A percentile compares a stretch with the other conserved stretches of the same genome.
Evolutionary conservation across 1,140 invertebrate species (phyloP).

Genomic region (Delia radicum): DNA sequence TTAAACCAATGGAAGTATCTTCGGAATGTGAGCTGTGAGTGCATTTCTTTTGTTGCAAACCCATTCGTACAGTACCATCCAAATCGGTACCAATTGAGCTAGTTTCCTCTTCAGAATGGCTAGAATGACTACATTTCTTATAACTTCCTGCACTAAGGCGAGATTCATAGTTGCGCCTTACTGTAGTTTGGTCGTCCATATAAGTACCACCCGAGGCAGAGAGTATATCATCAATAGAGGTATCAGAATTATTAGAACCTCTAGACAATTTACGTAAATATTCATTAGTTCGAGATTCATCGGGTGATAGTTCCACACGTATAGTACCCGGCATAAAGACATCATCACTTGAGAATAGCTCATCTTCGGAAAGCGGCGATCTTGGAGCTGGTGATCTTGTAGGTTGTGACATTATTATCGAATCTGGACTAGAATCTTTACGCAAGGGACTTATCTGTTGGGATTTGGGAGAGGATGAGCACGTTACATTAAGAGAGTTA

Average conservation of each 20-base stretch:
- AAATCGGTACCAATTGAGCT: conserved; percentile 70
- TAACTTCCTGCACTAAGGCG: conserved; percentile 58
- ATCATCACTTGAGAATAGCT: conserved; percentile 65
- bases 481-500: conserved; percentile 50
- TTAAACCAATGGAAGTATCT: conserved; percentile 79
- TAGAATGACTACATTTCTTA: conserved; percentile 64
- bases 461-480: conserved; percentile 44
- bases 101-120: conserved; percentile 69
- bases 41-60: conserved; percentile 72
- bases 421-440: conserved; percentile 45
- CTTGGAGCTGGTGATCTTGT: conserved; percentile 60
- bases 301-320: conserved; percentile 61
- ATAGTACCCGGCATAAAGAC: conserved; percentile 63
- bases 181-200: conserved; percentile 52
- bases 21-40: conserved; percentile 77
- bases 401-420: conserved; percentile 62
- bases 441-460: conserved; percentile 30
- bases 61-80: conserved; percentile 76
- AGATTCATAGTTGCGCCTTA: conserved; percentile 47
- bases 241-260: conserved; percentile 66
- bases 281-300: conserved; percentile 46
- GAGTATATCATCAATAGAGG: conserved; percentile 62
- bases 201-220: conserved; percentile 57
- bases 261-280: conserved; percentile 61
- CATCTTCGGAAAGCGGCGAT: conserved; percentile 66